A percentile compares a stretch with the other conserved stretches of the same genome.
Evolutionary conservation across 2,797 vertebrate species (phyloP).

Genomic region (Ciconia nigra): DNA sequence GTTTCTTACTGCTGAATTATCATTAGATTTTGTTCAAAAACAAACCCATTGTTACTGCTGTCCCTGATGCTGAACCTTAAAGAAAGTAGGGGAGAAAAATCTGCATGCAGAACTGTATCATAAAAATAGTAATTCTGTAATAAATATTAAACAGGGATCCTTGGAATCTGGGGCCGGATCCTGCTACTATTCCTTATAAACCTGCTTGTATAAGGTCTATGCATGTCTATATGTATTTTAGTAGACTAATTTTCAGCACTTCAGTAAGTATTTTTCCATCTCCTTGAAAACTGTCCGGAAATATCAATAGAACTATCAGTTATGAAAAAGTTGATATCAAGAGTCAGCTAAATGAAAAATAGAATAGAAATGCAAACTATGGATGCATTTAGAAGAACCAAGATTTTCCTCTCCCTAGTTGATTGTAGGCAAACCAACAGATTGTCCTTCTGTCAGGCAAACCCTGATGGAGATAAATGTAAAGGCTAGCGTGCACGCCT

Average conservation of each 20-base stretch:
- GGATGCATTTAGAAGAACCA: conserved; percentile 6
- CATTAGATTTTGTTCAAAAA: background rate
- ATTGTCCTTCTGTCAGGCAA: conserved; percentile 41
- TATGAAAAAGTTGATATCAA: conserved; percentile 6
- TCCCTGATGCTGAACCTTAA: background rate
- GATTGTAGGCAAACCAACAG: conserved; percentile 25
- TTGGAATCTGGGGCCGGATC: background rate
- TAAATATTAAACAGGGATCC: background rate
- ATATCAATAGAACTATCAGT: conserved; percentile 1
- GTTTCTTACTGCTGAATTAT: conserved; percentile 22
- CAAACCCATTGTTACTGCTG: background rate
- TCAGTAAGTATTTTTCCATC: background rate
- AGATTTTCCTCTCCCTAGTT: background rate
- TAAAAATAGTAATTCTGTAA: background rate
- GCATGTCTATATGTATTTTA: background rate
- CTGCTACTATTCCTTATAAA: background rate
- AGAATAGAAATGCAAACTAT: conserved; percentile 21
- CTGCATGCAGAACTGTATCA: background rate
- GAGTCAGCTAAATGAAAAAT: conserved; percentile 42
- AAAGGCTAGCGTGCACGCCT: conserved; percentile 15
- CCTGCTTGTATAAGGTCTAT: background rate
- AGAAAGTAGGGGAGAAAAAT: background rate
- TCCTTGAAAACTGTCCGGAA: background rate
- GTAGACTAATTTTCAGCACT: conserved; percentile 3
- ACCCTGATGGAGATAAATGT: conserved; percentile 52